These are phyloP conservation scores for Stratiomys singularior DNA, from an alignment of 2,888 invertebrate genomes.

Conservation along the genomic window DNA sequence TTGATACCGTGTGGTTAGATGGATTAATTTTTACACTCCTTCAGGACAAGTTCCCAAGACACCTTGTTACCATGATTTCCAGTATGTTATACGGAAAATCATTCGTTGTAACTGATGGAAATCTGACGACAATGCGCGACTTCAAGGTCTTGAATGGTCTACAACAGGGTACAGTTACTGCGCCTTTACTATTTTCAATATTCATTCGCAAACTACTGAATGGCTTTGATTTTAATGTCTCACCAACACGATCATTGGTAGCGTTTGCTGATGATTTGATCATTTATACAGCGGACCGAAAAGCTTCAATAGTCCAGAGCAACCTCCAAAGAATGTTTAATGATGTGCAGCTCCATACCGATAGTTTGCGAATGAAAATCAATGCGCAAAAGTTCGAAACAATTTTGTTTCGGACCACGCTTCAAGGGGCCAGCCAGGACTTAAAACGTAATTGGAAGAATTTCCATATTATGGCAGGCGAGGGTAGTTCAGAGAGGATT, in stretches of 20 bases:
- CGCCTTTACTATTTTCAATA: neutral
- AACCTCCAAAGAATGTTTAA: neutral
- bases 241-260: neutral
- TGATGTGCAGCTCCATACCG: neutral
- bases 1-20: conserved; percentile 51
- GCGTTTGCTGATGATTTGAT: conserved; percentile 7
- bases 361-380: neutral
- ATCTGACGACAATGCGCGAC: neutral
- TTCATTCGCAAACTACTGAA: neutral
- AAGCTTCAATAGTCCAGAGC: too few species aligned
- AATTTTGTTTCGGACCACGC: neutral
- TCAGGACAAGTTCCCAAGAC: conserved; percentile 50
- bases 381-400: neutral
- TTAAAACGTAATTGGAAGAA: neutral
- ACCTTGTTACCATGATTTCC: conserved; percentile 53
- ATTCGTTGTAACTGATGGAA: neutral
- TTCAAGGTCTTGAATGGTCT: conserved; percentile 16
- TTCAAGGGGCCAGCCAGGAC: neutral
- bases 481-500: neutral
- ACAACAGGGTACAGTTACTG: neutral
- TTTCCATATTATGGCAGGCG: neutral
- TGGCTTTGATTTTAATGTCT: neutral
- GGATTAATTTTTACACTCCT: conserved; percentile 53
- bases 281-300: too few species aligned
- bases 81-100: neutral